A percentile compares a stretch with the other conserved stretches of the same genome.
These are phyloP conservation scores for Osedax fenrisi DNA, from an alignment of 2,888 invertebrate genomes.

Conservation along the genomic window DNA sequence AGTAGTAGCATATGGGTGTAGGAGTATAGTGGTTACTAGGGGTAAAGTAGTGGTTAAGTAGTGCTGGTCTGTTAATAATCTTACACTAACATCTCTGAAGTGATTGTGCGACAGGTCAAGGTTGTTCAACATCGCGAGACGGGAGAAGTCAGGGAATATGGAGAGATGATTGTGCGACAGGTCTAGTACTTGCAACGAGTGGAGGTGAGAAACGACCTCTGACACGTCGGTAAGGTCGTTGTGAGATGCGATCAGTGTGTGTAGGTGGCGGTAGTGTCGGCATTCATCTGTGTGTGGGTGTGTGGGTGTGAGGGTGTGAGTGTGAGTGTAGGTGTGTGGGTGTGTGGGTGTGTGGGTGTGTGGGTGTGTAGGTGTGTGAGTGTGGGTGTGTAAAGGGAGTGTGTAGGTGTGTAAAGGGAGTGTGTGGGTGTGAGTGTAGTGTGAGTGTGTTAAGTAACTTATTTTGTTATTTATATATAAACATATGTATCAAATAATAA, in stretches of 20 bases:
- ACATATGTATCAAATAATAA: too few species aligned
- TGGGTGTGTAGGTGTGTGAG: background rate
- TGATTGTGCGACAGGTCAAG: background rate
- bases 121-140: background rate
- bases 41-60: too few species aligned
- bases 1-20: too few species aligned
- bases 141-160: background rate
- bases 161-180: background rate
- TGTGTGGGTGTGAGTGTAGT: background rate
- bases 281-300: background rate
- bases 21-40: too few species aligned
- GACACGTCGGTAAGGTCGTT: background rate
- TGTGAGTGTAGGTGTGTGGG: background rate
- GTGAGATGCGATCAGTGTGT: background rate
- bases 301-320: background rate
- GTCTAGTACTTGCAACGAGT: background rate
- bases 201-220: background rate
- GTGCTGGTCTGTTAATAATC: too few species aligned
- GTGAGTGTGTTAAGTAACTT: too few species aligned
- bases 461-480: too few species aligned
- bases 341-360: background rate
- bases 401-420: background rate
- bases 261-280: background rate
- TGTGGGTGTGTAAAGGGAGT: background rate
- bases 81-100: background rate